Base-by-base conservation (phyloP, 2,888 invertebrate genomes). In the Drosophila multiciliata region DNA sequence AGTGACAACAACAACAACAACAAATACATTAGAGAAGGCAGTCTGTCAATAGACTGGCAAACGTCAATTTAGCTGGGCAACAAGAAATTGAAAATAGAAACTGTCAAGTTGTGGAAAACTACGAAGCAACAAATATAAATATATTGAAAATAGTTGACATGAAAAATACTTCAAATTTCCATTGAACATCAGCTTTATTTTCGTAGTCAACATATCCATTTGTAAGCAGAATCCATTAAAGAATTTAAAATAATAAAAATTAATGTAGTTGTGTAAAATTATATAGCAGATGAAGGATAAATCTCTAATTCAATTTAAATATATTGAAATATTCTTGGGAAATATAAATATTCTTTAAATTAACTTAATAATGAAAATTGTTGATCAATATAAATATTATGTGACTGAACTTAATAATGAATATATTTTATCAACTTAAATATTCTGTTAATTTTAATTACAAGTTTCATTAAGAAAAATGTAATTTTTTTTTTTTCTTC, bases 1-100 rank as follows among this genome's bases (percentile, higher is more conserved):
- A 35, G 53, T 62, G 66, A 15, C 64, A 71, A 52, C 78, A 66
- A 48, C 50, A 36, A 4, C 75, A 48, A 23, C 58, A 64, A 7
- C 65, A 69, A 9, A 66, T 26, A 26, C 53, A 53, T 36, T 42
- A 54, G 52, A 52, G 66, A 42, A 15, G 69, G 58, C 86, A 58
- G 87, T 79, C 85, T 83, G 88, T 86, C 85, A 86, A 86, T 86
- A 79, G 75, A 76, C 76, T 40, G 73, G 70, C 85, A 68, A 83
- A 79, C 76, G 85, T 85, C 85, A 85, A 85, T 85, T 85, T 83
- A 75, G 80, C 68, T 71, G 76, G 70, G 66, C 75, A 75, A 73
- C 61, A 67, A 85, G 81, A 81, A 87, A 87, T 85, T 83, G 83
- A 85, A 86, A 86, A 86, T 17, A 4, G 38, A n/a, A 38, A 38